phyloP scores from a whole-genome alignment of 1,140 invertebrate species.

The Procambarus clarkii region DNA sequence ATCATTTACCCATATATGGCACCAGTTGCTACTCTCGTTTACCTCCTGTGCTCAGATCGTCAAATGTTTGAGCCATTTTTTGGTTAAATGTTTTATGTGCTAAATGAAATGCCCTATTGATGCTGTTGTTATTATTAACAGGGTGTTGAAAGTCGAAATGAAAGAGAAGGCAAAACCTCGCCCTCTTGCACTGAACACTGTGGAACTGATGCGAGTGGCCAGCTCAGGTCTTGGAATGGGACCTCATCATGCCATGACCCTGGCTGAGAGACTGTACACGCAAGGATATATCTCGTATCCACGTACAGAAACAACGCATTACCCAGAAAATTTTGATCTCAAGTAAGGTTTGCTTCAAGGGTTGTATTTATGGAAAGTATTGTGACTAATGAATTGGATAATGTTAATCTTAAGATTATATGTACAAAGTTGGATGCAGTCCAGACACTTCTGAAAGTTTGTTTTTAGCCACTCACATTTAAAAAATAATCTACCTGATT shows the following conservation, averaged over 20 bases:
- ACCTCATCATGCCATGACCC: constrained; percentile 97
- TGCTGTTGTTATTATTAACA: constrained; percentile 75
- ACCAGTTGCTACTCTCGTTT: too few species aligned
- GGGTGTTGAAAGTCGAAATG: constrained; percentile 83
- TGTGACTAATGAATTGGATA: background rate
- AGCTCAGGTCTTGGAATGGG: constrained; percentile 95
- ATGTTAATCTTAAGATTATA: background rate
- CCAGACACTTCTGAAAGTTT: too few species aligned
- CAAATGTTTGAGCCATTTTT: too few species aligned
- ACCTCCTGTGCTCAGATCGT: too few species aligned
- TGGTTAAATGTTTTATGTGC: too few species aligned
- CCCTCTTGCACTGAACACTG: constrained; percentile 95
- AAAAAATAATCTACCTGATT: too few species aligned
- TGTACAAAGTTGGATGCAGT: too few species aligned
- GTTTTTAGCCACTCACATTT: too few species aligned
- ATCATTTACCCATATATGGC: too few species aligned
- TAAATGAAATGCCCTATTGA: background rate
- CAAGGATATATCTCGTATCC: constrained; percentile 97
- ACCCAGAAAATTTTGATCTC: constrained; percentile 96
- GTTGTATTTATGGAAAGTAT: background rate
- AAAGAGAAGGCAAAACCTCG: constrained; percentile 90
- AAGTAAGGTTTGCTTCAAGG: constrained; percentile 79
- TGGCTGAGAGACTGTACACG: constrained; percentile 93
- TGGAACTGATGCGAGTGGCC: constrained; percentile 96
- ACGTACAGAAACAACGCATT: constrained; percentile 96